These are phyloP conservation scores for Trichogramma evanescens DNA, from an alignment of 2,888 invertebrate genomes.

Conservation along the genomic window DNA sequence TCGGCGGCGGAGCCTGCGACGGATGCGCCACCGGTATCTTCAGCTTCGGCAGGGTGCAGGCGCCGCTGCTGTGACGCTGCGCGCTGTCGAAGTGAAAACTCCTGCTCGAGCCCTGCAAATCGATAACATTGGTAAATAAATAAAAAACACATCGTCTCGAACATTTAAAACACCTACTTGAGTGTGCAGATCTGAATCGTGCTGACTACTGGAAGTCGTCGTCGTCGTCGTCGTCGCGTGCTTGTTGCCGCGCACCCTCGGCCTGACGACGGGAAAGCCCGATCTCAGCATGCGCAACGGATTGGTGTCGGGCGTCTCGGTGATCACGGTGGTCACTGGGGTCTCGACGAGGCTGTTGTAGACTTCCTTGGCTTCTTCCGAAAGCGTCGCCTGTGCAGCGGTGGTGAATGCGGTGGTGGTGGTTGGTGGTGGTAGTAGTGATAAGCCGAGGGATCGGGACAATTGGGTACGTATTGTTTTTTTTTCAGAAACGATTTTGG, in stretches of 20 bases:
- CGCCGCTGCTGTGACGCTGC: constrained; percentile 35
- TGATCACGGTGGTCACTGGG: constrained; percentile 33
- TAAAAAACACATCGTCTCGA: too few species aligned
- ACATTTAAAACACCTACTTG: neutral
- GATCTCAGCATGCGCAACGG: constrained; percentile 62
- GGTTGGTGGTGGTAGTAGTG: neutral
- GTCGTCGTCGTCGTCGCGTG: constrained; percentile 33
- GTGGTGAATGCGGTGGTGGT: neutral
- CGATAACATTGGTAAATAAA: too few species aligned
- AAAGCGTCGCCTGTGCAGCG: constrained; percentile 65
- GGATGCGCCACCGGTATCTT: constrained; percentile 33
- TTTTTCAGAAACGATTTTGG: constrained; percentile 17
- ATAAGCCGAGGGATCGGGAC: constrained; percentile 1
- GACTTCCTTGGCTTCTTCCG: constrained; percentile 84
- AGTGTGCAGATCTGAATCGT: constrained; percentile 13
- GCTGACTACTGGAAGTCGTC: neutral
- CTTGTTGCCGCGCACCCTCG: constrained; percentile 51
- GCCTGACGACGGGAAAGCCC: constrained; percentile 54
- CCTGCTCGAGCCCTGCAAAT: constrained; percentile 3
- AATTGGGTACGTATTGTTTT: constrained; percentile 18
- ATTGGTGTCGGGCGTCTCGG: constrained; percentile 48
- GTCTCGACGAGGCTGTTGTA: constrained; percentile 86
- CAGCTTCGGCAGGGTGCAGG: constrained; percentile 40
- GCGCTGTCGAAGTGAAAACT: constrained; percentile 15
- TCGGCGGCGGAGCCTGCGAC: constrained; percentile 28